Conservation (phyloP, 2,888 invertebrate species). For the Drosophila cracens region DNA sequence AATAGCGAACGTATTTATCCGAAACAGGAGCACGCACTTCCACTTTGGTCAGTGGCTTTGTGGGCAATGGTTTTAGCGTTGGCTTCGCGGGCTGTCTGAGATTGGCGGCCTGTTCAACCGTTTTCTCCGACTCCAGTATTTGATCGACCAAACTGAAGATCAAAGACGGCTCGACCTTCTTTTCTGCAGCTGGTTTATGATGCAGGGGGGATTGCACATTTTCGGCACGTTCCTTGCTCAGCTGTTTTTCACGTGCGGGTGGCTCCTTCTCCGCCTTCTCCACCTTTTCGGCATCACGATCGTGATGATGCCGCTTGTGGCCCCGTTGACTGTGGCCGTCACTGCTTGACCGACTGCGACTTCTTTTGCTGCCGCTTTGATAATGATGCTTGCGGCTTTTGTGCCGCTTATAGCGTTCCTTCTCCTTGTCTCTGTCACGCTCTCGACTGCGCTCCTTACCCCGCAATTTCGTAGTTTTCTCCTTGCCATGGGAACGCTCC, state of each 20-base stretch:
- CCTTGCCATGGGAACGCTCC: constrained; percentile 34
- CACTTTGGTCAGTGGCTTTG: constrained; percentile 6
- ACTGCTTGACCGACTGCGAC: constrained; percentile 81
- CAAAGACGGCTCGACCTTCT: constrained; percentile 42
- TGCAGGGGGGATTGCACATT: constrained; percentile 26
- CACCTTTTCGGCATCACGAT: constrained; percentile 54
- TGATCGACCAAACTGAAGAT: constrained; percentile 83
- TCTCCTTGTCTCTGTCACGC: constrained; percentile 55
- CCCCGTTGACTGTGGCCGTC: constrained; percentile 75
- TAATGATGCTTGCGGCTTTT: constrained; percentile 80
- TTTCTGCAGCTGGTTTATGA: constrained; percentile 53
- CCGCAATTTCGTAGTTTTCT: constrained; percentile 23
- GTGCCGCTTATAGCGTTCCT: constrained; percentile 71
- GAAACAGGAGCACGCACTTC: constrained; percentile 12
- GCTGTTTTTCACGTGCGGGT: constrained; percentile 29
- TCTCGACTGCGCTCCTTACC: constrained; percentile 69
- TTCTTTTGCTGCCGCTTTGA: constrained; percentile 75
- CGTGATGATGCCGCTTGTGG: constrained; percentile 68
- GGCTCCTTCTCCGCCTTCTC: constrained; percentile 51
- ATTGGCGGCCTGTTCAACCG: constrained; percentile 84
- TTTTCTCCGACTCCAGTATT: constrained; percentile 84
- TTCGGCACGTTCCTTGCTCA: constrained; percentile 35
- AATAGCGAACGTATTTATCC: constrained; percentile 73
- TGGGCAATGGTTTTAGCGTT: constrained; percentile 24
- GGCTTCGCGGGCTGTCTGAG: constrained; percentile 57